Conservation (phyloP, 2,113 vertebrate genomes). For the Cinclus mexicanus region DNA sequence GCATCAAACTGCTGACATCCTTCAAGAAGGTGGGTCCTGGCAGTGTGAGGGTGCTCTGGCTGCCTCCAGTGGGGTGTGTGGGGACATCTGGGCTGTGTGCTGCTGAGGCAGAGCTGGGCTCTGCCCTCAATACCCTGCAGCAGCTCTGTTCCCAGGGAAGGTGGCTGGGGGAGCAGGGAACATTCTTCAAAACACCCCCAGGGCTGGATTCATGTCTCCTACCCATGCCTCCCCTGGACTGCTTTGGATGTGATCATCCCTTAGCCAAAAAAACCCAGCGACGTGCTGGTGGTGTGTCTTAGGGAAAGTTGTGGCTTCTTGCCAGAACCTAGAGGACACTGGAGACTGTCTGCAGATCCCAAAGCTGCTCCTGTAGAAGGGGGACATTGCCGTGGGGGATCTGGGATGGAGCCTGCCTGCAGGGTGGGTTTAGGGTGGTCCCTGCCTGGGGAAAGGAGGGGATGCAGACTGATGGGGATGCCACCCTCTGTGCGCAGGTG, state of each 20-base stretch:
- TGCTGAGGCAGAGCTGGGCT: not conserved
- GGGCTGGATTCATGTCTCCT: not conserved
- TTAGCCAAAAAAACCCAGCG: accelerated
- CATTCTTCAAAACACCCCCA: not conserved
- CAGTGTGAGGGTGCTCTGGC: no score
- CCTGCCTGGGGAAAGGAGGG: no score
- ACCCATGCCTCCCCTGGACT: accelerated
- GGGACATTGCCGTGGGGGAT: accelerated
- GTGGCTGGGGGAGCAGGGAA: not conserved
- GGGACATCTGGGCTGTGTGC: not conserved
- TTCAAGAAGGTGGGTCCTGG: conserved; percentile 76
- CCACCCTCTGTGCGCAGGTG: conserved; percentile 53
- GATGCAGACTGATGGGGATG: not conserved
- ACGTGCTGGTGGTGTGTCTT: accelerated
- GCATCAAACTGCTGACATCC: conserved; percentile 79
- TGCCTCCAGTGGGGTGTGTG: no score
- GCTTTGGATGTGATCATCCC: not conserved
- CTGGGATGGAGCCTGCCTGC: not conserved
- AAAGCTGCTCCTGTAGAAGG: accelerated
- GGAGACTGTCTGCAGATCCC: not conserved
- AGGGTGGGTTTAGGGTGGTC: accelerated
- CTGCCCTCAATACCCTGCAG: not conserved
- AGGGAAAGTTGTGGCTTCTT: not conserved
- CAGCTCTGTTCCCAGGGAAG: not conserved
- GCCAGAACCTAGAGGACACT: accelerated